Evolutionary conservation across 1,140 invertebrate genomes (phyloP).

Genomic region (Zelostemma sp.): DNA sequence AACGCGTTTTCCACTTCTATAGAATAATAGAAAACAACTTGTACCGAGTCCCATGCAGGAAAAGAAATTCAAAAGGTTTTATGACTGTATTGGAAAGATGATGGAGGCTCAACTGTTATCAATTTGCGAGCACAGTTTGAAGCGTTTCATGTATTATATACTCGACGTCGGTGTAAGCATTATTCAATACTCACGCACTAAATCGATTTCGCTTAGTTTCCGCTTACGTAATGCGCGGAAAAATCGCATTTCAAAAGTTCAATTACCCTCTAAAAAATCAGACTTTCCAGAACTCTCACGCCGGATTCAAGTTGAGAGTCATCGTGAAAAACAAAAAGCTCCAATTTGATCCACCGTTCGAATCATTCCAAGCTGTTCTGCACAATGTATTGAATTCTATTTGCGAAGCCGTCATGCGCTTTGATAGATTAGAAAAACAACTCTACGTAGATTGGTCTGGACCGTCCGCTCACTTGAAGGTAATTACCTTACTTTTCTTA

Average conservation of each 20-base stretch:
- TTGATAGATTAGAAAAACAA: constrained; percentile 82
- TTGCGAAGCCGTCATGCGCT: constrained; percentile 76
- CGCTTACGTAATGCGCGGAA: too few species aligned
- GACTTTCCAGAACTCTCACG: constrained; percentile 66
- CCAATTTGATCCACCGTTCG: constrained; percentile 83
- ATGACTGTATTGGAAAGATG: constrained; percentile 84
- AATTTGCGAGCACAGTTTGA: constrained; percentile 81
- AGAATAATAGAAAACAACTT: constrained; percentile 82
- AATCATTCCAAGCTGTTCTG: constrained; percentile 78
- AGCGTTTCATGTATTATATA: constrained; percentile 83
- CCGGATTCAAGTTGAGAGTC: constrained; percentile 81
- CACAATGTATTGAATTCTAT: constrained; percentile 80
- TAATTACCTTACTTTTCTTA: constrained; percentile 48
- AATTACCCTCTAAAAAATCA: too few species aligned
- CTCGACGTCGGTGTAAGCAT: constrained; percentile 78
- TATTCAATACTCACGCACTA: too few species aligned
- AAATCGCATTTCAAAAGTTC: too few species aligned
- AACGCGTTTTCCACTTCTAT: constrained; percentile 30
- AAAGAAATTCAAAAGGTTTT: constrained; percentile 82
- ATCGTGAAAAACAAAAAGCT: constrained; percentile 78
- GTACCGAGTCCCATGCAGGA: constrained; percentile 81
- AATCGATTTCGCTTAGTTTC: too few species aligned
- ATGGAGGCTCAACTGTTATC: constrained; percentile 90
- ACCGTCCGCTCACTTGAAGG: constrained; percentile 66
- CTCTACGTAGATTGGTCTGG: constrained; percentile 75